phyloP scores from a whole-genome alignment of 1,140 invertebrate genomes.

The Drosophila lini region DNA sequence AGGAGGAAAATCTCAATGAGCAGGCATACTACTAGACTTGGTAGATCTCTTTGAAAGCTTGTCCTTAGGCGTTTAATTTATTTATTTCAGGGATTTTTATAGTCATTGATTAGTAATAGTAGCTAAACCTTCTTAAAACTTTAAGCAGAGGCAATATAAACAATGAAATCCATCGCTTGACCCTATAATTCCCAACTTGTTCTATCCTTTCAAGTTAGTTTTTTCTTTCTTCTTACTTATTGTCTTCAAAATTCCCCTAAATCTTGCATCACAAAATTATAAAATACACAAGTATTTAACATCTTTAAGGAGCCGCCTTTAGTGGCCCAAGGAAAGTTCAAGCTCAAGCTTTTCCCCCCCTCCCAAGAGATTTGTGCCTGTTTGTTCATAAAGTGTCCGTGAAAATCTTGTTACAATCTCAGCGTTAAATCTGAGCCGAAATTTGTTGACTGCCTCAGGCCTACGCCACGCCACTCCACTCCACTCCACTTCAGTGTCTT shows the following conservation, averaged over 20 bases:
- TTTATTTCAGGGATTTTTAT: not conserved
- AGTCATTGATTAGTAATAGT: not conserved
- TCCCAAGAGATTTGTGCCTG: not conserved
- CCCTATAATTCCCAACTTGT: too few species aligned
- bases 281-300: not conserved
- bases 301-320: not conserved
- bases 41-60: not conserved
- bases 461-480: conserved; percentile 9
- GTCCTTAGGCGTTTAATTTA: not conserved
- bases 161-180: not conserved
- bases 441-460: conserved; percentile 53
- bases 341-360: not conserved
- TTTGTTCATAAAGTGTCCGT: conserved; percentile 20
- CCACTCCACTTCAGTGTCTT: not conserved
- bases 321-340: not conserved
- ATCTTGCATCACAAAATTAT: not conserved
- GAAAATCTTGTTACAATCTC: conserved; percentile 54
- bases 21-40: not conserved
- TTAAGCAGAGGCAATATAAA: not conserved
- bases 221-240: not conserved
- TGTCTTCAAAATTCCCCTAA: not conserved
- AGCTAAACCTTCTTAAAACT: not conserved
- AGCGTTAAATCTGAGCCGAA: conserved; percentile 53
- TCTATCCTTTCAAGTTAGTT: too few species aligned
- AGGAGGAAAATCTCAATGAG: not conserved